Evolutionary conservation across 2,797 vertebrate species (phyloP).

Genomic region (Gorsachius magnificus): DNA sequence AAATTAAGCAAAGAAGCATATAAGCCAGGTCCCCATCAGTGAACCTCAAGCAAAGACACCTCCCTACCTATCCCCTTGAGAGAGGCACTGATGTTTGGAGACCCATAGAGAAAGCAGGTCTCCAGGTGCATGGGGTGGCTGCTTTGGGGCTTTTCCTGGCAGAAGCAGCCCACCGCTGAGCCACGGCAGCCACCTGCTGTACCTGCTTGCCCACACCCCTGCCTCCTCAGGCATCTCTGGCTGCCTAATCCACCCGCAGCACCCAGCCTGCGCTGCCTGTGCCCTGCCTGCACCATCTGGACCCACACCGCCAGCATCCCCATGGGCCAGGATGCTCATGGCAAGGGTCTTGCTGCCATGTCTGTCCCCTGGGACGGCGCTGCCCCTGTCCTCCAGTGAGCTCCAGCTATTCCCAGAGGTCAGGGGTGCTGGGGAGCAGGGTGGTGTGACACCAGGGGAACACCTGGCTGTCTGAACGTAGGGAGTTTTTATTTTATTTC

Average conservation of each 20-base stretch:
- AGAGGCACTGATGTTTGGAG: neutral
- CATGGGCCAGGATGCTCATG: no score
- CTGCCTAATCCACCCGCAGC: rapidly evolving
- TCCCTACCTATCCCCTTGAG: neutral
- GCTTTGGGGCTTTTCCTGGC: neutral
- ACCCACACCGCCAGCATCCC: neutral
- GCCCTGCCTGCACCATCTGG: rapidly evolving
- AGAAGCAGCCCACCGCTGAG: neutral
- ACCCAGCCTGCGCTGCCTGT: rapidly evolving
- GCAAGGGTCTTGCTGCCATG: neutral
- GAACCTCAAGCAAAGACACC: neutral
- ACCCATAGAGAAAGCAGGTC: rapidly evolving
- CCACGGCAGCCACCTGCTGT: neutral
- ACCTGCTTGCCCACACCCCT: neutral
- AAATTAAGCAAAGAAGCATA: rapidly evolving
- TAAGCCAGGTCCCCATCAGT: rapidly evolving
- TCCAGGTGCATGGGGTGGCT: rapidly evolving
- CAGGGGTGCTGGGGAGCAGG: neutral
- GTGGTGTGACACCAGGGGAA: rapidly evolving
- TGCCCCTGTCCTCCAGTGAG: neutral
- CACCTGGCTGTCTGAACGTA: neutral
- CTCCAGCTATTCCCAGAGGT: neutral
- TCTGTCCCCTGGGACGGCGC: neutral
- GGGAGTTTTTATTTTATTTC: neutral
- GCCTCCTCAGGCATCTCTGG: rapidly evolving